These are phyloP conservation scores for Nicator chloris DNA, from an alignment of 2,113 vertebrate species.

Conservation along the genomic window DNA sequence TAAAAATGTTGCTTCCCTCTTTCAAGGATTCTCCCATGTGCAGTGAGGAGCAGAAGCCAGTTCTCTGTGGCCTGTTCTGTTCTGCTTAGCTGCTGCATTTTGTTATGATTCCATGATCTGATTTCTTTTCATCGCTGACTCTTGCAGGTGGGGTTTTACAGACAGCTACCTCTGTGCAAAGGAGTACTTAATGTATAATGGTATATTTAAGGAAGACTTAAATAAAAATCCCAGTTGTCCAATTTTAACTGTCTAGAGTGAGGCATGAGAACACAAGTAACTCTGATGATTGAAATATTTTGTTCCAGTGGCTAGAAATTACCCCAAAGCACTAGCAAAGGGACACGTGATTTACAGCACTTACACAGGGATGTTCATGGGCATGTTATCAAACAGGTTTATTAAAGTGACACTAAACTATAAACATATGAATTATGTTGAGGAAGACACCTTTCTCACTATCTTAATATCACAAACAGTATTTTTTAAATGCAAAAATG, in stretches of 20 bases:
- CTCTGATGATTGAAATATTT: neutral
- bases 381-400: neutral
- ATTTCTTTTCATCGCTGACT: neutral
- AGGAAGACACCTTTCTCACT: neutral
- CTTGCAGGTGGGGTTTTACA: neutral
- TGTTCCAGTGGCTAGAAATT: neutral
- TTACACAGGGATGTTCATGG: neutral
- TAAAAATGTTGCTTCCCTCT: neutral
- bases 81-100: neutral
- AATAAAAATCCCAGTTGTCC: neutral
- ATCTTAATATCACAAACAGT: neutral
- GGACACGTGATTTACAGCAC: neutral
- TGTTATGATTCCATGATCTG: neutral
- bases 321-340: neutral
- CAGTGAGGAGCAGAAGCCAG: neutral
- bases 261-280: neutral
- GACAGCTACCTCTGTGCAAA: neutral
- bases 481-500: neutral
- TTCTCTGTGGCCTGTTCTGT: neutral
- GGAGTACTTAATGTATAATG: neutral
- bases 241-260: neutral
- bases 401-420: neutral
- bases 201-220: neutral
- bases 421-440: neutral
- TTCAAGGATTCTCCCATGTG: neutral